Conservation (phyloP, 2,113 vertebrate species). For the Zingel zingel region DNA sequence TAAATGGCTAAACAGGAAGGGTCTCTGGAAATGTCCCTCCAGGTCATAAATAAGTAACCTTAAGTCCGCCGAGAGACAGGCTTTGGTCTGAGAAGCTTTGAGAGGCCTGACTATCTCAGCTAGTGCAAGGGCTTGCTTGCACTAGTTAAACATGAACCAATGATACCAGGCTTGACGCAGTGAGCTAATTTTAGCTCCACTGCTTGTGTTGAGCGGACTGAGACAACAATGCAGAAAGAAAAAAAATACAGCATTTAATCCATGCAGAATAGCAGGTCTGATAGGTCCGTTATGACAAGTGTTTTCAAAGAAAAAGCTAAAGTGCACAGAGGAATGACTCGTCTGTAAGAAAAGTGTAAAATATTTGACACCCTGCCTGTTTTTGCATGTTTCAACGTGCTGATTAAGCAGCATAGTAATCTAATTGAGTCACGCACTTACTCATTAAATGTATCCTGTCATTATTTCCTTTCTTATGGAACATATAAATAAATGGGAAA, state of each 20-base stretch:
- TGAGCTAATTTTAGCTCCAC: slow-evolving; percentile 71
- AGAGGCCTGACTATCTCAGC: slow-evolving; percentile 19
- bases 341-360: slow-evolving; percentile 10
- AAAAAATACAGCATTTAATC: not conserved
- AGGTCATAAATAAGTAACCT: slow-evolving; percentile 72
- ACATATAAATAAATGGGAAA: not conserved
- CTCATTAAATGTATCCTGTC: not conserved
- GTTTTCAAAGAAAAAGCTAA: not conserved
- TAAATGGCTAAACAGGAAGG: slow-evolving; percentile 70
- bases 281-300: not conserved
- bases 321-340: not conserved
- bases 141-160: slow-evolving; percentile 85
- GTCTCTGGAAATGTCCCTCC: slow-evolving; percentile 34
- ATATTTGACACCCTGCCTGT: not conserved
- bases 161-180: slow-evolving; percentile 46
- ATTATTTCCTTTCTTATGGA: not conserved
- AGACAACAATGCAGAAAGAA: slow-evolving; percentile 31
- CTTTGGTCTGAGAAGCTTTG: slow-evolving; percentile 18
- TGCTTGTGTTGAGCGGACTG: slow-evolving; percentile 28
- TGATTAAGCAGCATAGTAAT: not conserved
- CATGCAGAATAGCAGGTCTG: not conserved
- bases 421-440: slow-evolving; percentile 19
- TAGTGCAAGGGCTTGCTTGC: slow-evolving; percentile 31
- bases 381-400: slow-evolving; percentile 53
- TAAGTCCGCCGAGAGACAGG: slow-evolving; percentile 4